Percentiles rank a stretch among this genome's conserved stretches.
Conservation (phyloP, 37 sponge, comb jelly and placozoan species). For the Theonella swinhoei region DNA sequence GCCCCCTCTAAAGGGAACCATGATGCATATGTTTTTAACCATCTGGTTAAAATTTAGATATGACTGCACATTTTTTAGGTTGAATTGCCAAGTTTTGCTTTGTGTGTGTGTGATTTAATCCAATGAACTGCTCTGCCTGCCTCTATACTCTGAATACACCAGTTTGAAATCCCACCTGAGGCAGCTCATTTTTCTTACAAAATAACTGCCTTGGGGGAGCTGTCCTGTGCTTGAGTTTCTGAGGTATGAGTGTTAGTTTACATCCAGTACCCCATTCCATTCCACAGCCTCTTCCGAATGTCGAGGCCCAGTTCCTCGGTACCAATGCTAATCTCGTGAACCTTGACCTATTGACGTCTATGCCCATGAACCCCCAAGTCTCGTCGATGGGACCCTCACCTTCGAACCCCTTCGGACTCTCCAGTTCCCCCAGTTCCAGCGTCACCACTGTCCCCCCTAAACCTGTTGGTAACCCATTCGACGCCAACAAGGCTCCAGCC, state of each 20-base stretch:
- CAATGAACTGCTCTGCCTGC: no score
- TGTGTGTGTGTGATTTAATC: no score
- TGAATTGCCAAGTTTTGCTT: no score
- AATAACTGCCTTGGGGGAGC: no score
- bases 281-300: conserved; percentile 22
- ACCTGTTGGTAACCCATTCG: conserved; percentile 50
- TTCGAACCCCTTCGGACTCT: conserved; percentile 56
- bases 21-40: no score
- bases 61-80: no score
- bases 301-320: conserved; percentile 87
- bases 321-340: conserved; percentile 71
- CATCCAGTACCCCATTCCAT: no score
- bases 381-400: conserved; percentile 20
- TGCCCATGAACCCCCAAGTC: conserved; percentile 18
- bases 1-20: no score
- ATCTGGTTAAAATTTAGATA: no score
- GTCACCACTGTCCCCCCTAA: background rate
- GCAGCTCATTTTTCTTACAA: no score
- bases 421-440: background rate
- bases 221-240: background rate
- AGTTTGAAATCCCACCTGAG: no score
- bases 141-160: background rate
- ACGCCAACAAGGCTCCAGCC: conserved; percentile 41
- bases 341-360: conserved; percentile 60
- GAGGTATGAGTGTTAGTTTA: no score